These are phyloP conservation scores for Sipha flava DNA, from an alignment of 1,140 invertebrate genomes.

Conservation along the genomic window DNA sequence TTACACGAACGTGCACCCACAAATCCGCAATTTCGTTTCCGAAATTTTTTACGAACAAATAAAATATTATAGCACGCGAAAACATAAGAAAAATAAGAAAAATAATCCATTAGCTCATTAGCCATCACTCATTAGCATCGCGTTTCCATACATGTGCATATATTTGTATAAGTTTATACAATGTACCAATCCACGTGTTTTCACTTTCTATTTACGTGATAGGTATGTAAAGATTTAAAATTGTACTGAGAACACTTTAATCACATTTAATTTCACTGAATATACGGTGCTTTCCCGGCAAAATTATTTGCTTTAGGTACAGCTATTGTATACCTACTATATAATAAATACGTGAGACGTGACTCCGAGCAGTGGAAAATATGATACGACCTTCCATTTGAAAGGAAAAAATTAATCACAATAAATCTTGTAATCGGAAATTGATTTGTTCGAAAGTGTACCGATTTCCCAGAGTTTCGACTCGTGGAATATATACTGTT, in stretches of 20 bases:
- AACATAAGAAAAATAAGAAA: too few species aligned
- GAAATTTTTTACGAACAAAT: too few species aligned
- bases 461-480: not conserved
- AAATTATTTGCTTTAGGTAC: not conserved
- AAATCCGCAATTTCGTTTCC: too few species aligned
- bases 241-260: not conserved
- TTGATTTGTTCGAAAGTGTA: not conserved
- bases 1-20: too few species aligned
- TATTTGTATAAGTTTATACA: too few species aligned
- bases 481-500: too few species aligned
- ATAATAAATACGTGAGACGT: not conserved
- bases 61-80: too few species aligned
- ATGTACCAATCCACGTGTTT: not conserved
- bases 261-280: not conserved
- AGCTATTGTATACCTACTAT: too few species aligned
- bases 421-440: not conserved
- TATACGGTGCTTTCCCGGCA: not conserved
- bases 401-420: not conserved
- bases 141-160: too few species aligned
- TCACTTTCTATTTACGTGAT: not conserved
- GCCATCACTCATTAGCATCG: too few species aligned
- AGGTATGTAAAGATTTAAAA: not conserved
- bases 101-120: too few species aligned
- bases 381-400: not conserved
- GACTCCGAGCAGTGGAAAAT: not conserved